Percentiles rank a stretch among this genome's conserved stretches.
Evolutionary conservation across 2,888 invertebrate species (phyloP).

Genomic region (Achlya flavicornis): DNA sequence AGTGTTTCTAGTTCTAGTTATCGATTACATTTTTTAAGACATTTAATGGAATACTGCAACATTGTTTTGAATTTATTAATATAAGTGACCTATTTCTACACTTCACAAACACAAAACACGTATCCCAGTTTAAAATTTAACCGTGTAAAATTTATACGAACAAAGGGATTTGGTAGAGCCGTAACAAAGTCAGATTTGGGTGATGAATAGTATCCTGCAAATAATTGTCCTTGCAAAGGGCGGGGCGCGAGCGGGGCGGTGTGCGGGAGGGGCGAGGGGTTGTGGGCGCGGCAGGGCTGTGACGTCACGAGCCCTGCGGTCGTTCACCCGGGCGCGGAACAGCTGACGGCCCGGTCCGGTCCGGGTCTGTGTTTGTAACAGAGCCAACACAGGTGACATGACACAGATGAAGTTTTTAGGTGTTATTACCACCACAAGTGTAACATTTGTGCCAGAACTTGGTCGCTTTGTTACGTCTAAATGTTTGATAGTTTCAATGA

Average conservation of each 20-base stretch:
- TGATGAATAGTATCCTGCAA: conserved; percentile 76
- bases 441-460: neutral
- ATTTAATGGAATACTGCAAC: neutral
- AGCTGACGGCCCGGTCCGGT: conserved; percentile 55
- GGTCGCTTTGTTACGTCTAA: neutral
- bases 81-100: conserved; percentile 32
- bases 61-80: neutral
- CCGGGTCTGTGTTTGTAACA: conserved; percentile 24
- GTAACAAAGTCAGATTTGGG: conserved; percentile 35
- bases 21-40: too few species aligned
- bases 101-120: conserved; percentile 29
- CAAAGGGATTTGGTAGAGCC: conserved; percentile 51
- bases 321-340: conserved; percentile 55
- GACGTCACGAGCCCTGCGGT: conserved; percentile 74
- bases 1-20: too few species aligned
- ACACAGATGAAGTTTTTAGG: conserved; percentile 1
- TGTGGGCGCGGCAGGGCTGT: conserved; percentile 63
- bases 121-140: conserved; percentile 2
- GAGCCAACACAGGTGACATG: neutral
- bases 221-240: conserved; percentile 65
- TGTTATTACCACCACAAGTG: neutral
- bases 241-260: conserved; percentile 31
- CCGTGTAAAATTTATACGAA: conserved; percentile 29
- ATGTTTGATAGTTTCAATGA: neutral
- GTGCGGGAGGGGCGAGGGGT: conserved; percentile 34